phyloP scores from a whole-genome alignment of 2,888 invertebrate genomes.

The Athalia circularis region DNA sequence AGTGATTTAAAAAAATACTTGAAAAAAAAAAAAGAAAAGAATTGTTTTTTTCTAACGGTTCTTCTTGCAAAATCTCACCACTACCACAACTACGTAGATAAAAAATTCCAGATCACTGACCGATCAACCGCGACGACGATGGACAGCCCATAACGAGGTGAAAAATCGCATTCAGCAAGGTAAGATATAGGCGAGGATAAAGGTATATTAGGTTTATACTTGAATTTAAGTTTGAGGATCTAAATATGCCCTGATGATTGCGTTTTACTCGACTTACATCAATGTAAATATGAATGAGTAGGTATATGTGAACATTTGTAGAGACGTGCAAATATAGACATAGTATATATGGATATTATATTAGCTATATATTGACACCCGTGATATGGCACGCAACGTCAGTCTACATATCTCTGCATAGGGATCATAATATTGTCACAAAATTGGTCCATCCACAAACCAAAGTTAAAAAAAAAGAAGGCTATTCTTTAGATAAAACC shows the following conservation, averaged over 20 bases:
- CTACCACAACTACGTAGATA: slow-evolving; percentile 2
- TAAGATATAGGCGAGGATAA: neutral
- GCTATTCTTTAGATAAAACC: neutral
- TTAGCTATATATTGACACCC: neutral
- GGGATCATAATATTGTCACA: too few species aligned
- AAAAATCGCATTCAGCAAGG: slow-evolving; percentile 10
- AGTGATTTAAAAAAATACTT: neutral
- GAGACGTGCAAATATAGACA: neutral
- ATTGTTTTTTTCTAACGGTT: slow-evolving; percentile 40
- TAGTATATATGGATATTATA: neutral
- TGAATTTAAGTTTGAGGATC: neutral
- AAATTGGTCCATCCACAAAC: neutral
- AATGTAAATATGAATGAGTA: too few species aligned
- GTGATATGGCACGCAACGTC: too few species aligned
- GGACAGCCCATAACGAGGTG: neutral
- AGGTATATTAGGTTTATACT: neutral
- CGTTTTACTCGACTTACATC: too few species aligned
- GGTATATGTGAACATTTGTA: too few species aligned
- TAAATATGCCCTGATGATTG: too few species aligned
- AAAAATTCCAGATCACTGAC: slow-evolving; percentile 31
- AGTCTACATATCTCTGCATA: neutral
- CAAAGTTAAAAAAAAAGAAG: neutral
- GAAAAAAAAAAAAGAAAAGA: neutral
- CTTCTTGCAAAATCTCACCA: slow-evolving; percentile 6
- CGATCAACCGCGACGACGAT: slow-evolving; percentile 37